Evolutionary conservation across 2,113 vertebrate genomes (phyloP), one percentile per base, ranked within the genome.

Genomic region (Camelus dromedarius): DNA sequence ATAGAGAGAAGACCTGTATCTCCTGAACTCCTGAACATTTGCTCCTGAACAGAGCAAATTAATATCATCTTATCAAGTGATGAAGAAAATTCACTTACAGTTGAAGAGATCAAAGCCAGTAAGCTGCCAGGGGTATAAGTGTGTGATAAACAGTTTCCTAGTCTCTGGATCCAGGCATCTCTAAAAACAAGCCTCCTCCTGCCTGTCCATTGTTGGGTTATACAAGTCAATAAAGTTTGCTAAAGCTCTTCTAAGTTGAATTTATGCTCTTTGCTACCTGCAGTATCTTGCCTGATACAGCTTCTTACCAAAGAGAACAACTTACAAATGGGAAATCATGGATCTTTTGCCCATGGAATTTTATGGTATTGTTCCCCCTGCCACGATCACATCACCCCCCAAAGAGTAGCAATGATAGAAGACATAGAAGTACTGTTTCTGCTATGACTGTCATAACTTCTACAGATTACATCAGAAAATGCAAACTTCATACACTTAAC

Each of bases 381-480:
- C 5, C 16, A 28, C 19, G 8, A 0, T 30, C 26, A 6, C 9
- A 16, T 24, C 22, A 35, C 11, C 9, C 13, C 26, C 15, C n/a
- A 46, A 14, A 84, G 66, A 80, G 70, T 2, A 79, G 66, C 38
- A 79, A 6, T 48, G 48, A 70, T 22, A 87, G 32, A 46, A 87
- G n/a, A 90, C 10, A 72, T 38, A 28, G 8, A 64, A 32, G 28
- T 66, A 28, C 20, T 13, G 0, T 50, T 32, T 35, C 28, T 20
- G 84, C 28, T 62, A 18, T 66, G 28, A 88, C n/a, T 30, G 72
- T 26, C 18, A 56, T 20, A 6, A 5, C 12, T 80, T 62, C 54
- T 62, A 58, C 35, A 90, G 14, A 91, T 91, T 62, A 48, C 42
- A 62, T 50, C 14, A 81, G n/a, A 75, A 84, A 92, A 3, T 35